Evolutionary conservation across 2,797 vertebrate genomes (phyloP).

Genomic region (Hirundo rustica): DNA sequence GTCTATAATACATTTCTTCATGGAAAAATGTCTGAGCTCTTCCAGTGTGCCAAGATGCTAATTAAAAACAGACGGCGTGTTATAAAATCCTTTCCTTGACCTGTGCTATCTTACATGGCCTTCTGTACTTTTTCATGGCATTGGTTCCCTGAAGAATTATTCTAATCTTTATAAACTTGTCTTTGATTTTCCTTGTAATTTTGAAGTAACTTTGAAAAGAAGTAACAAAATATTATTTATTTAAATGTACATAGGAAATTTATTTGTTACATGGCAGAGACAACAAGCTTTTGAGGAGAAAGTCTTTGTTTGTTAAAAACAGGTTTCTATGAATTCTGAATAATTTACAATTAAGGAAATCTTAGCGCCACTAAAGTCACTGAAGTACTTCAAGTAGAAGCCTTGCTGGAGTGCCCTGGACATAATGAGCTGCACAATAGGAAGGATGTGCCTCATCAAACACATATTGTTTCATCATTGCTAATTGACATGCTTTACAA

Average conservation of each 20-base stretch:
- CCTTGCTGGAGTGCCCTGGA: not conserved
- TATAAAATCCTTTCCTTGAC: conserved; percentile 57
- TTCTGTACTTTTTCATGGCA: conserved; percentile 45
- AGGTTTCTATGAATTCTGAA: not conserved
- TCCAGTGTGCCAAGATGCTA: conserved; percentile 58
- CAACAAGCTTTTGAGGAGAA: conserved; percentile 11
- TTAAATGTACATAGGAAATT: not conserved
- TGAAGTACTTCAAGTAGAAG: conserved; percentile 6
- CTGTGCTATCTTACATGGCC: conserved; percentile 39
- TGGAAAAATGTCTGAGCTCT: conserved; percentile 52
- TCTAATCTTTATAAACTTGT: conserved; percentile 14
- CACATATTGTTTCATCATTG: not conserved
- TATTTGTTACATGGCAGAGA: conserved; percentile 15
- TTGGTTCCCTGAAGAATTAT: conserved; percentile 4
- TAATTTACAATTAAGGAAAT: conserved; percentile 44
- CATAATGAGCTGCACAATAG: not conserved
- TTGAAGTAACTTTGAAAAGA: not conserved
- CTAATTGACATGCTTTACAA: conserved; percentile 13
- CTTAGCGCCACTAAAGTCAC: not conserved
- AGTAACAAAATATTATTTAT: conserved; percentile 1
- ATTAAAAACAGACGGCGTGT: conserved; percentile 50
- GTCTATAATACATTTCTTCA: conserved; percentile 53
- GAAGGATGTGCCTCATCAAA: conserved; percentile 34
- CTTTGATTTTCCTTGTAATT: conserved; percentile 16
- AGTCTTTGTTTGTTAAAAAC: not conserved